These are phyloP conservation scores for Isurus oxyrinchus DNA, from an alignment of 2,113 vertebrate species.

Conservation along the genomic window DNA sequence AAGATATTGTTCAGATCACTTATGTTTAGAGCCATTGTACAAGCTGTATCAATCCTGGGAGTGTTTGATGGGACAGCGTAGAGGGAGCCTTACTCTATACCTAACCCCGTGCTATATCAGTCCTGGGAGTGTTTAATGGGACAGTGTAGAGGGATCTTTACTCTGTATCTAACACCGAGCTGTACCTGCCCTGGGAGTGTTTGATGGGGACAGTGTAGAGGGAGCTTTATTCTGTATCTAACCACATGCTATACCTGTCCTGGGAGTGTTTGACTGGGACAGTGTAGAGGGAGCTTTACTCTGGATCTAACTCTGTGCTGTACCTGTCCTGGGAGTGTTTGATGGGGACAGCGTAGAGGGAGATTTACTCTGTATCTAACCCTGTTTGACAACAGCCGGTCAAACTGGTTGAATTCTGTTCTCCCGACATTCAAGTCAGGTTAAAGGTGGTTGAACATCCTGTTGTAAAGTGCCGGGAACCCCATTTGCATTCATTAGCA, in stretches of 20 bases:
- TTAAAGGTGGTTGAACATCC: no score
- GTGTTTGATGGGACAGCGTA: neutral
- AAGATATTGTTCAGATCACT: neutral
- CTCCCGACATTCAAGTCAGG: no score
- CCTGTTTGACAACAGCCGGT: no score
- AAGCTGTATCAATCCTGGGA: neutral
- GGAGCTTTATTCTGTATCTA: constrained; percentile 1
- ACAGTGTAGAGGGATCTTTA: neutral
- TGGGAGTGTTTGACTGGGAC: neutral
- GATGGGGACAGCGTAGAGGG: neutral
- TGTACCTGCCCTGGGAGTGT: neutral
- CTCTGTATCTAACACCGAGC: neutral
- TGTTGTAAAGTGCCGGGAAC: no score
- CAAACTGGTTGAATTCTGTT: no score
- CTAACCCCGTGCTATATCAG: neutral
- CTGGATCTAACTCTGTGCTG: neutral
- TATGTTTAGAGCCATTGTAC: neutral
- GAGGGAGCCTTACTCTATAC: neutral
- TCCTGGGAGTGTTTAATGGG: neutral
- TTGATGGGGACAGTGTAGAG: neutral
- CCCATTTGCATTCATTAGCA: no score
- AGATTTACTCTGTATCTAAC: neutral
- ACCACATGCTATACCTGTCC: neutral
- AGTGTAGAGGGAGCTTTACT: neutral
- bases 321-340: neutral